Evolutionary conservation across 2,888 invertebrate genomes (phyloP).

Genomic region (Clanis bilineata): DNA sequence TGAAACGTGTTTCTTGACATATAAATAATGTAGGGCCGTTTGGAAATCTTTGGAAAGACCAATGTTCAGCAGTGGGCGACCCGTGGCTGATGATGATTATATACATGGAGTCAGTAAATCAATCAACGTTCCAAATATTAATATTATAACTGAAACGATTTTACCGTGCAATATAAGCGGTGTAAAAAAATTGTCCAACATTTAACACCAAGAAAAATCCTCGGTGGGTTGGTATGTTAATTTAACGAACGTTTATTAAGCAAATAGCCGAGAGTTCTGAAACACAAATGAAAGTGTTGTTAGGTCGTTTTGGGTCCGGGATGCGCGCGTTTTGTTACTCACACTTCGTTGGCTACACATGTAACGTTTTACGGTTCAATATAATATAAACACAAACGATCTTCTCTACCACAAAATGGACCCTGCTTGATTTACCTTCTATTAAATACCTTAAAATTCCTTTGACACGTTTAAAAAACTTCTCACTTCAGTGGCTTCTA

Average conservation of each 20-base stretch:
- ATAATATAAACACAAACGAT: slow-evolving; percentile 40
- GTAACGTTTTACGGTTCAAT: slow-evolving; percentile 31
- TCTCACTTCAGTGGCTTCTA: slow-evolving; percentile 32
- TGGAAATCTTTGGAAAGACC: no score
- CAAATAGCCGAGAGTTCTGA: slow-evolving; percentile 49
- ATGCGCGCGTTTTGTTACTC: slow-evolving; percentile 38
- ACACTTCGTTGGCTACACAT: slow-evolving; percentile 38
- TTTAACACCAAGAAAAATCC: slow-evolving; percentile 38
- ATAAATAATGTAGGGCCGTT: no score
- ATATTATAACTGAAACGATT: not conserved
- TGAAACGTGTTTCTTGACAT: no score
- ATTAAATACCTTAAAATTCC: slow-evolving; percentile 42
- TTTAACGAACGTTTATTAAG: slow-evolving; percentile 54
- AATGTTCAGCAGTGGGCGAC: no score
- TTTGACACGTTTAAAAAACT: slow-evolving; percentile 36
- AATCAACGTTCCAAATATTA: no score
- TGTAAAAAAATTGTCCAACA: slow-evolving; percentile 16
- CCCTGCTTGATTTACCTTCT: slow-evolving; percentile 41
- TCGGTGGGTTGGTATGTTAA: slow-evolving; percentile 48
- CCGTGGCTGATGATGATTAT: no score
- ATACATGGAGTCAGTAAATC: no score
- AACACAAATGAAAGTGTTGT: slow-evolving; percentile 51
- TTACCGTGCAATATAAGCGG: not conserved
- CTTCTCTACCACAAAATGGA: slow-evolving; percentile 33
- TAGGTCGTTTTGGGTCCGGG: slow-evolving; percentile 37